These are phyloP conservation scores for Microcebus murinus DNA, from an alignment of 2,113 vertebrate species.

Conservation along the genomic window DNA sequence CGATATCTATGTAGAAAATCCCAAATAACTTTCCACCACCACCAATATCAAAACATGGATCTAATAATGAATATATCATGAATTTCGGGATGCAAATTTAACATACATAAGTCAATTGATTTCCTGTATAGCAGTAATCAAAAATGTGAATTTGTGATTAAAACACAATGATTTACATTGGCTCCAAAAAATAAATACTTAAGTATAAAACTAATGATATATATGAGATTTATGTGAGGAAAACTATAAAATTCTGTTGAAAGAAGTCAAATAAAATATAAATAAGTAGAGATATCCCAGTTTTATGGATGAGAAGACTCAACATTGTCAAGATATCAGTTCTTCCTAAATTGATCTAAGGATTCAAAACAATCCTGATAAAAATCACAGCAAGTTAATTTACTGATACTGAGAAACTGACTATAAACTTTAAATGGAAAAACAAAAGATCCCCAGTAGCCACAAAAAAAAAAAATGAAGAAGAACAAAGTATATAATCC, in stretches of 20 bases:
- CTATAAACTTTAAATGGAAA: neutral
- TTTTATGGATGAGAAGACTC: neutral
- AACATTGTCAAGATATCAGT: neutral
- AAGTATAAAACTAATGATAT: neutral
- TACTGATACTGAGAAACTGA: neutral
- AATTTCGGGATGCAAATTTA: neutral
- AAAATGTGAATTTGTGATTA: neutral
- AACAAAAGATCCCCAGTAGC: neutral
- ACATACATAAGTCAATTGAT: neutral
- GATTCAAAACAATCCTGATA: neutral
- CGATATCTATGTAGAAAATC: neutral
- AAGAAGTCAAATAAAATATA: neutral
- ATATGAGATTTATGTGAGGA: neutral
- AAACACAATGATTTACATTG: neutral
- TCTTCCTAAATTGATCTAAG: neutral
- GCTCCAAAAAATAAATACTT: neutral
- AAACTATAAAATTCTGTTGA: neutral
- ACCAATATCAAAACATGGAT: neutral
- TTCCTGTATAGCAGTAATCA: neutral
- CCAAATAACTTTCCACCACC: neutral
- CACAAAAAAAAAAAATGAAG: neutral
- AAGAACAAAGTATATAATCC: neutral
- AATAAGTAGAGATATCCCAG: neutral
- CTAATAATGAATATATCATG: too few relatives aligned
- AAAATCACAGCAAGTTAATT: neutral